These are phyloP conservation scores for Andrena praecox DNA, from an alignment of 2,888 invertebrate genomes.

Conservation along the genomic window DNA sequence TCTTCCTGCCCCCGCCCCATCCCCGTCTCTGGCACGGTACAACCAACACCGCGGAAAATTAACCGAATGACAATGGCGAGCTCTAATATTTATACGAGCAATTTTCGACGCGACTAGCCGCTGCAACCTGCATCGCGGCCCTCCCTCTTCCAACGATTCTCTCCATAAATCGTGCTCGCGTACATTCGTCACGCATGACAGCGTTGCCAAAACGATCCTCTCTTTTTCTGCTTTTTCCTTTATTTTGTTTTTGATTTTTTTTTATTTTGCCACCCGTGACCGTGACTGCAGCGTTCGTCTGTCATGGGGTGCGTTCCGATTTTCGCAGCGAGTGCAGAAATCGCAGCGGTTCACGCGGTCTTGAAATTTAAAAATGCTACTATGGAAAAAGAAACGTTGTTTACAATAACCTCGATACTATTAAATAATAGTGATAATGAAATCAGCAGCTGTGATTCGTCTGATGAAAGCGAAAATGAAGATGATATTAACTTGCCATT, in stretches of 20 bases:
- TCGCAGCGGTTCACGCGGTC: too few species aligned
- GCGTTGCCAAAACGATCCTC: constrained; percentile 40
- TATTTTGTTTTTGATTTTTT: not conserved
- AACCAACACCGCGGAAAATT: constrained; percentile 75
- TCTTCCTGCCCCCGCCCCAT: constrained; percentile 10
- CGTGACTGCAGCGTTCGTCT: constrained; percentile 10
- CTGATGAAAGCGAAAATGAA: too few species aligned
- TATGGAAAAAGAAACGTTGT: too few species aligned
- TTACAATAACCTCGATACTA: too few species aligned
- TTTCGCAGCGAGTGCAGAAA: too few species aligned
- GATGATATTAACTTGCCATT: too few species aligned
- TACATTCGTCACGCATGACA: constrained; percentile 63
- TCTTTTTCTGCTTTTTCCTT: constrained; percentile 16
- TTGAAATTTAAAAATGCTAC: too few species aligned
- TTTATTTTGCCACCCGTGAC: not conserved
- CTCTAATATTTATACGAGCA: constrained; percentile 80
- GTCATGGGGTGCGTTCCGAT: too few species aligned
- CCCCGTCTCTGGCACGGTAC: constrained; percentile 42
- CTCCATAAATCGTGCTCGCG: constrained; percentile 57
- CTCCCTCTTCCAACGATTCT: constrained; percentile 24
- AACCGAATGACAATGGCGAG: constrained; percentile 76
- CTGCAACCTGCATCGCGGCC: constrained; percentile 46
- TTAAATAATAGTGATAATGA: too few species aligned
- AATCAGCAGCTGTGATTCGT: too few species aligned
- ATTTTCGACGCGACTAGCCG: constrained; percentile 73